Conservation (phyloP, 1,140 invertebrate genomes). For the Dendrolimus kikuchii region DNA sequence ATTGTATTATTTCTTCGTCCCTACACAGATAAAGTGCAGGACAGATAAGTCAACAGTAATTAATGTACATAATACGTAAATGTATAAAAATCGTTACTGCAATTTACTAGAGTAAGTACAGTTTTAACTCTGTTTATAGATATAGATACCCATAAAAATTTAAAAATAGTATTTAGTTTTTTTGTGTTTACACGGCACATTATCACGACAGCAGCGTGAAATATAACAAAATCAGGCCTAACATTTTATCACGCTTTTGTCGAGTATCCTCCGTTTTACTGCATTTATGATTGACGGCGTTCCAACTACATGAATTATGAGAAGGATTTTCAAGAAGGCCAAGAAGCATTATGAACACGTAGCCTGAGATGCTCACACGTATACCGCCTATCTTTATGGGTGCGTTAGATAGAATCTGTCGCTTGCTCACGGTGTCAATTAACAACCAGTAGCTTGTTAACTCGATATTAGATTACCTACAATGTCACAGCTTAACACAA, state of each 20-base stretch:
- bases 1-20: no score
- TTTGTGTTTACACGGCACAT: no score
- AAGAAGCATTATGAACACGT: constrained; percentile 45
- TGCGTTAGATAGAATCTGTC: constrained; percentile 12
- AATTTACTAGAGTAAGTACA: no score
- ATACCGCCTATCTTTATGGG: constrained; percentile 15
- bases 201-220: constrained; percentile 22
- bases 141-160: no score
- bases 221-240: constrained; percentile 33
- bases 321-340: constrained; percentile 26
- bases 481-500: no score
- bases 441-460: constrained; percentile 1
- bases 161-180: no score
- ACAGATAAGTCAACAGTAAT: no score
- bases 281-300: constrained; percentile 37
- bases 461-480: constrained; percentile 3
- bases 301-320: constrained; percentile 14
- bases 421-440: background rate
- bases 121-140: no score
- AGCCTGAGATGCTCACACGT: constrained; percentile 29
- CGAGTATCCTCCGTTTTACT: constrained; percentile 32
- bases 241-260: constrained; percentile 12
- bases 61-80: no score
- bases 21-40: no score
- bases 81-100: no score